Conservation (phyloP, 2,888 invertebrate species). For the Thera obeliscata region DNA sequence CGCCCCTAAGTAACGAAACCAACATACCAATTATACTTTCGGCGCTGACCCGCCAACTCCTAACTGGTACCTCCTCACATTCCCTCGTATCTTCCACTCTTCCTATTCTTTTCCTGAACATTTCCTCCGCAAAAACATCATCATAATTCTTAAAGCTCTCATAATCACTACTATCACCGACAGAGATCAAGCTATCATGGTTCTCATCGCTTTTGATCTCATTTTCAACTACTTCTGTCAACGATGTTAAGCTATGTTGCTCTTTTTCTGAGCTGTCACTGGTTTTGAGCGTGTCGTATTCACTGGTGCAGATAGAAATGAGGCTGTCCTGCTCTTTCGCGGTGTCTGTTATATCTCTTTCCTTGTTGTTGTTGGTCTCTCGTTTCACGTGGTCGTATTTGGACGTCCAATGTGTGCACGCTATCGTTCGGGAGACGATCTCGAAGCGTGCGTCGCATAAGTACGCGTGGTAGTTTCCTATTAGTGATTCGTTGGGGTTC, state of each 20-base stretch:
- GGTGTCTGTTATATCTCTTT: constrained; percentile 63
- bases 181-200: constrained; percentile 76
- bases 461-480: constrained; percentile 93
- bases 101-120: constrained; percentile 74
- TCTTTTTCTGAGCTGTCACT: constrained; percentile 64
- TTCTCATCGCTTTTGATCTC: constrained; percentile 59
- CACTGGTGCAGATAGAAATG: constrained; percentile 73
- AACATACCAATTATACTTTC: constrained; percentile 73
- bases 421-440: constrained; percentile 89
- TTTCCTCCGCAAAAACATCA: constrained; percentile 72
- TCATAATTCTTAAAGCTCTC: constrained; percentile 86
- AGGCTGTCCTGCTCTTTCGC: constrained; percentile 75
- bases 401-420: constrained; percentile 91
- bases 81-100: constrained; percentile 64
- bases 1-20: not conserved
- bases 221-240: constrained; percentile 56
- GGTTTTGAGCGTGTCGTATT: constrained; percentile 66
- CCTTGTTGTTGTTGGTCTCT: constrained; percentile 72
- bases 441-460: constrained; percentile 92
- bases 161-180: constrained; percentile 89
- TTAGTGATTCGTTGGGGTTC: constrained; percentile 87
- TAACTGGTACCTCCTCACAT: constrained; percentile 60
- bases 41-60: constrained; percentile 70
- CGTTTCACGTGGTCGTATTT: constrained; percentile 87
- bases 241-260: constrained; percentile 67